Evolutionary conservation across 2,797 vertebrate species (phyloP), one percentile per base, ranked within the genome.

Genomic region (Acestrorhynchus altus): DNA sequence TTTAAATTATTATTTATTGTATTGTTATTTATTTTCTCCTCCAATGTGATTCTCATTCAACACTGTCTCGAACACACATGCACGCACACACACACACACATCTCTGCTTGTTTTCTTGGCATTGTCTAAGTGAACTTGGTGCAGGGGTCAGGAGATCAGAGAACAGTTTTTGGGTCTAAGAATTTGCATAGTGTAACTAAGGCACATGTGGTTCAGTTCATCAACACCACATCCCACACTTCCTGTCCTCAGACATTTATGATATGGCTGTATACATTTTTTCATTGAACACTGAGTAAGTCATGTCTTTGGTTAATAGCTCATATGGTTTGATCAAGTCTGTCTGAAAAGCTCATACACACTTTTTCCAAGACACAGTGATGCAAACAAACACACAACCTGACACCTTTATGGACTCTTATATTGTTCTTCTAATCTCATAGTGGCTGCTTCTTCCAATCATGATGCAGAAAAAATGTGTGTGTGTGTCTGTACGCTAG

Each of bases 241-340:
- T 67, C 12, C 18, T 64, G 71, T 64, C 71, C 59, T 77, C 72
- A 72, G 35, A 24, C 24, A 56, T 52, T 44, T 44, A 72, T n/a
- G 28, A 69, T 79, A 79, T 79, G 74, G 76, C 79, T 82, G 67
- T 71, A 51, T 69, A 10, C 26, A 47, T 49, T 54, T 26, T 74
- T 78, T 52, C 35, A 49, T 74, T 63, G 26, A 71, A 71, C 66
- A 51, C 44, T 75, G 24, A 72, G 20, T 42, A 60, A 54, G 69
- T 67, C 66, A 72, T 44, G 31, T 89, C 89, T 94, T 93, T 94
- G 92, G 93, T 89, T 91, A 52, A 24, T 83, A 91, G 91, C 88
- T 86, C 84, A 67, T 78, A 74, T 60, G 18, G 51, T 67, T 51
- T 54, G 47, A 68, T 80, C 18, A 4, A 35, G 67, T 20, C 26